Percentiles rank a stretch among this genome's conserved stretches.
phyloP scores from a whole-genome alignment of 2,888 invertebrate species.

The Drosophila mimica region DNA sequence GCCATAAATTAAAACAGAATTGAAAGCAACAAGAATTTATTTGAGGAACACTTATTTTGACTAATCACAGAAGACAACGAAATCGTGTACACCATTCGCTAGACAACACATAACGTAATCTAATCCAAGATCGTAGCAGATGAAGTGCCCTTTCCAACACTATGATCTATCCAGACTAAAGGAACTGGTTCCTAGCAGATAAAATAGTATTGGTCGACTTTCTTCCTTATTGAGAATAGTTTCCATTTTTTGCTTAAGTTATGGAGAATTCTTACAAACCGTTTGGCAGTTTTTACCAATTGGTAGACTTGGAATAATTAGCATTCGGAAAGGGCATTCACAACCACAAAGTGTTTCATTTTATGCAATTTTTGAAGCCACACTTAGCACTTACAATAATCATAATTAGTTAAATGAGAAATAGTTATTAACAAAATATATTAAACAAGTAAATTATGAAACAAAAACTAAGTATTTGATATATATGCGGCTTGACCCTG shows the following conservation, averaged over 20 bases:
- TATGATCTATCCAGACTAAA: not conserved
- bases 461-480: conserved; percentile 58
- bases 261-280: no score
- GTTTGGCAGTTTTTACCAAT: not conserved
- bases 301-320: conserved; percentile 1
- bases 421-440: conserved; percentile 72
- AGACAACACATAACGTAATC: conserved; percentile 24
- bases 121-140: conserved; percentile 20
- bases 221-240: not conserved
- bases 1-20: conserved; percentile 28
- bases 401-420: conserved; percentile 73
- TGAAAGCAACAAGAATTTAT: conserved; percentile 62
- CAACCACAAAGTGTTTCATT: conserved; percentile 71
- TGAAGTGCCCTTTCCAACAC: conserved; percentile 42
- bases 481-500: conserved; percentile 85
- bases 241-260: not conserved
- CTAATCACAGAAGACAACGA: conserved; percentile 70
- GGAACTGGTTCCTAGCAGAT: conserved; percentile 8
- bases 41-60: conserved; percentile 65
- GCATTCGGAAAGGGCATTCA: conserved; percentile 37
- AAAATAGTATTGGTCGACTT: not conserved
- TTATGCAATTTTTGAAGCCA: conserved; percentile 67
- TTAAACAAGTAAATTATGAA: conserved; percentile 53
- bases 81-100: conserved; percentile 51
- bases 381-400: conserved; percentile 71